A percentile compares a stretch with the other conserved stretches of the same genome.
phyloP scores from a whole-genome alignment of 2,888 invertebrate species.

The Hyposoter dolosus region DNA sequence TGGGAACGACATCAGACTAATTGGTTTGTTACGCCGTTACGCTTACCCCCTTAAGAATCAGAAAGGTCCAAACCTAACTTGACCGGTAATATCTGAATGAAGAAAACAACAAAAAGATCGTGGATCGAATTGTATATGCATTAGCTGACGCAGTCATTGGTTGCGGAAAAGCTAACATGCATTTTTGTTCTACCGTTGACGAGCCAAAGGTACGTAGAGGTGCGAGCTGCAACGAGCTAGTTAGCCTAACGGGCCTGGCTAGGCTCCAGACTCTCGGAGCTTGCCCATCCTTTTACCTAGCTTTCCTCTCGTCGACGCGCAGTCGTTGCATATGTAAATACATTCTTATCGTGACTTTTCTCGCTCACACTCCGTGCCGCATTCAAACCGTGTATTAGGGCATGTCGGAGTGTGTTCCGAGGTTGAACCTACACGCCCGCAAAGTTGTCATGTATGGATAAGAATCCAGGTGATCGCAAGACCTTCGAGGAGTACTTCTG shows the following conservation, averaged over 20 bases:
- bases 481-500: constrained; percentile 7
- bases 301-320: constrained; percentile 57
- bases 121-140: constrained; percentile 18
- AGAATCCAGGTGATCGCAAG: constrained; percentile 34
- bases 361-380: constrained; percentile 45
- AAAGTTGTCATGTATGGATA: constrained; percentile 34
- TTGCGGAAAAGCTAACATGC: constrained; percentile 25
- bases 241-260: constrained; percentile 81
- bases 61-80: constrained; percentile 77
- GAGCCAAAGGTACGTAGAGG: constrained; percentile 51
- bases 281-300: constrained; percentile 22
- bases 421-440: constrained; percentile 30
- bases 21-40: constrained; percentile 8
- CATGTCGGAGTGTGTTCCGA: constrained; percentile 33
- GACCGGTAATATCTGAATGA: constrained; percentile 75
- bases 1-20: background rate
- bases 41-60: constrained; percentile 70
- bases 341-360: constrained; percentile 68
- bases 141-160: constrained; percentile 36
- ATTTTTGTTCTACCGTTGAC: constrained; percentile 11
- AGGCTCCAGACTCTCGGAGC: constrained; percentile 72
- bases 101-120: background rate
- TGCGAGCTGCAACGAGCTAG: constrained; percentile 76
- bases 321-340: constrained; percentile 78
- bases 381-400: constrained; percentile 49